Conservation (phyloP, 1,140 invertebrate genomes). For the Phymastichus coffea region DNA sequence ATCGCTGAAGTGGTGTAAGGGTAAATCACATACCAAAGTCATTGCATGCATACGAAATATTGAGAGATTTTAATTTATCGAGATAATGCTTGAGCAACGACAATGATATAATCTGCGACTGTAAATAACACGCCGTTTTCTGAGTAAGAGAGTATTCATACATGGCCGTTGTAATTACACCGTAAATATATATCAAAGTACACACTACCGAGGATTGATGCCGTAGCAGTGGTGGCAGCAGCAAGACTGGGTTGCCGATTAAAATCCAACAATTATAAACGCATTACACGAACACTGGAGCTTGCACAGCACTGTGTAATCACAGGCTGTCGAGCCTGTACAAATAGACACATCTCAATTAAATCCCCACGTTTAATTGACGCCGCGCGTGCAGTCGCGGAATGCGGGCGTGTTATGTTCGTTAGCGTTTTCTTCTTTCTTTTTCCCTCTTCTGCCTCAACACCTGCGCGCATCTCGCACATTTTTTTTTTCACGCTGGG, state of each 20-base stretch:
- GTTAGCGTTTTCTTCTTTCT: no score
- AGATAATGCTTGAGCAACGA: no score
- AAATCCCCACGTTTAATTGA: conserved; percentile 47
- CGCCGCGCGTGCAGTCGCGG: conserved; percentile 32
- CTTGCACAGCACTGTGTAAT: conserved; percentile 30
- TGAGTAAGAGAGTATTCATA: no score
- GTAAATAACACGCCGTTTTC: no score
- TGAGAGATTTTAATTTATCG: no score
- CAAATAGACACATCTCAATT: conserved; percentile 54
- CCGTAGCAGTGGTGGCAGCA: no score
- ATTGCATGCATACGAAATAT: no score
- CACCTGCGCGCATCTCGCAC: background rate
- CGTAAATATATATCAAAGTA: no score
- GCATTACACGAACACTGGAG: conserved; percentile 31
- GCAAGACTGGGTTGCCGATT: conserved; percentile 38
- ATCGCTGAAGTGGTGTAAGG: no score
- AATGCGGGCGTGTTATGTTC: conserved; percentile 41
- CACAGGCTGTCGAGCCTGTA: conserved; percentile 38
- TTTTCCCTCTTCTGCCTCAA: background rate
- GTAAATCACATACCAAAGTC: no score
- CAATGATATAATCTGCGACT: no score
- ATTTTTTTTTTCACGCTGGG: background rate
- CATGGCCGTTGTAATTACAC: no score
- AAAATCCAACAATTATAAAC: conserved; percentile 47
- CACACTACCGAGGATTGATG: conserved; percentile 5